Percentiles rank a stretch among this genome's conserved stretches.
Conservation (phyloP, 2,888 invertebrate species). For the Tipula helvola region DNA sequence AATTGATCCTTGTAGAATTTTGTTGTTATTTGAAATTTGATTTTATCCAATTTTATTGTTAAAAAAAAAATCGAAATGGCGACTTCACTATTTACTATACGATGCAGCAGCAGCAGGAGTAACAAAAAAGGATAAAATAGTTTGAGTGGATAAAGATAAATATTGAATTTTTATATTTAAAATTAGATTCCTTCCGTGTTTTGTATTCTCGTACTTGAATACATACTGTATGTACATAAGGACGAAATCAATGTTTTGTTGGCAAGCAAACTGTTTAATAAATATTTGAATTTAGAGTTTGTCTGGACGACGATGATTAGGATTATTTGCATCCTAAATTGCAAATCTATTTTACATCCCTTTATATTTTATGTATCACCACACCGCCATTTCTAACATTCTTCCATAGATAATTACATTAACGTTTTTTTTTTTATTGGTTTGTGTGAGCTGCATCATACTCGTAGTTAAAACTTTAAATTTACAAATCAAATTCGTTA, state of each 20-base stretch:
- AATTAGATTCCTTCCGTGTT: background rate
- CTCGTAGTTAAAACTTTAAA: background rate
- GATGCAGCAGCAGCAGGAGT: background rate
- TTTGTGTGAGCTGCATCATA: background rate
- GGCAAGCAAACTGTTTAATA: background rate
- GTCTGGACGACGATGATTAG: background rate
- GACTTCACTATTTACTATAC: background rate
- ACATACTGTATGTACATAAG: background rate
- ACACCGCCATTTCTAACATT: background rate
- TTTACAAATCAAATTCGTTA: background rate
- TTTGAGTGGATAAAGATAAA: background rate
- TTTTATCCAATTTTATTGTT: background rate
- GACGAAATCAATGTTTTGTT: background rate
- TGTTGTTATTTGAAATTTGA: background rate
- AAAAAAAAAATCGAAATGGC: background rate
- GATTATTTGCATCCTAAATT: background rate
- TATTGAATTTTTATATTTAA: background rate
- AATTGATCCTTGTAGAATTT: background rate
- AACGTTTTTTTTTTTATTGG: background rate
- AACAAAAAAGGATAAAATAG: background rate
- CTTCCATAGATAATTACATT: background rate
- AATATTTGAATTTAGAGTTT: background rate
- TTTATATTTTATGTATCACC: background rate
- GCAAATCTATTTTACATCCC: background rate
- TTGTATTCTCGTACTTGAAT: background rate